Evolutionary conservation across 2,888 invertebrate genomes (phyloP), one percentile per base, ranked within the genome.

Genomic region (Cotesia congregata): DNA sequence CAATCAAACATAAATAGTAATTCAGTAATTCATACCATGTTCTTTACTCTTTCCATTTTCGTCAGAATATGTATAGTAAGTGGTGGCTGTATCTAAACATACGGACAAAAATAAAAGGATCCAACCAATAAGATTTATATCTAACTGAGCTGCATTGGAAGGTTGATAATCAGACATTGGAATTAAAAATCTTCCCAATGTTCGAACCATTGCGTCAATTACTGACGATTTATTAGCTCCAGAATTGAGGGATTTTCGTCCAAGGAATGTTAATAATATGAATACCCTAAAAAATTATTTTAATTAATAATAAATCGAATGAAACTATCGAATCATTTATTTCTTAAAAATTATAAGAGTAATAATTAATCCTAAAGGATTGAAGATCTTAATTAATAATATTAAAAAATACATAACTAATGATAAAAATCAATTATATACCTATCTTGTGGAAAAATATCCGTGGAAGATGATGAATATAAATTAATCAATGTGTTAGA

Each of bases 391-490:
- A 67, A 6, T 9, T 62, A 59, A 59, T 59, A 9, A 59, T 59
- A 59, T 3, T 59, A n/a, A n/a, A 5, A n/a, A 6, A 60, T 9
- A 60, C 9, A 60, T 60, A 9, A 9, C 5, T 20, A 38, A 71
- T 61, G 38, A 12, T 15, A 4, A 38, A 6, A 70, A 70, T 70
- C 30, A 70, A 5, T 30, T 64, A 4, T 84, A 80, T 87, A 95
- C 95, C 97, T 94, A 90, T 97, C 97, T 84, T 97, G 95, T 12
- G 97, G 95, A 81, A 95, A 95, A 70, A 95, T 94, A 82, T 93
- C 92, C 39, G 94, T 94, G 82, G 95, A 95, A 67, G 94, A 93
- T 0, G 95, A 94, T 0, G 95, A 94, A 88, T 96, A 97, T 84
- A 96, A 93, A 79, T 92, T 92, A 30, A 94, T 93, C 76, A 98